Evolutionary conservation across 2,113 vertebrate genomes (phyloP).

Genomic region (Hydrolagus affinis): DNA sequence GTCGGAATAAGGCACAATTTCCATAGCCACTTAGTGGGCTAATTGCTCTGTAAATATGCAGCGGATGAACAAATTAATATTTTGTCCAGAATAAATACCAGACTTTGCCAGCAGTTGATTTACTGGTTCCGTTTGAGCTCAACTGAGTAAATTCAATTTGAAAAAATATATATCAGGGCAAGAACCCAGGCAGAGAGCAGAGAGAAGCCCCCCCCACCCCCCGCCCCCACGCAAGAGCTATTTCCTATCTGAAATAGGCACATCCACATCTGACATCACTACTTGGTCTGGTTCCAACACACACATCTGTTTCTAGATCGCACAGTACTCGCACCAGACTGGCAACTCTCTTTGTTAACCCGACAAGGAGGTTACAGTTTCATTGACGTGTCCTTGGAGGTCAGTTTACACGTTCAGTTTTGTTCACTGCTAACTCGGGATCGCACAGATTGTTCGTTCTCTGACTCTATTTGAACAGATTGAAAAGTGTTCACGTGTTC

Average conservation of each 20-base stretch:
- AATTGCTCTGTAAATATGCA: not conserved
- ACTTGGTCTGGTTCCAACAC: constrained; percentile 2
- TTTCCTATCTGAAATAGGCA: not conserved
- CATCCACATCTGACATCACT: constrained; percentile 14
- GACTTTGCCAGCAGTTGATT: not conserved
- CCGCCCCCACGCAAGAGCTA: not conserved
- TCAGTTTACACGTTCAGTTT: not conserved
- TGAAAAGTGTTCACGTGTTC: not conserved
- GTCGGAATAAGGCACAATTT: not conserved
- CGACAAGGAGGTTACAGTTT: not conserved
- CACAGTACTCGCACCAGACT: not conserved
- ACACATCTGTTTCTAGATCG: constrained; percentile 16
- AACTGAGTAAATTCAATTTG: no score
- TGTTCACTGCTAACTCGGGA: not conserved
- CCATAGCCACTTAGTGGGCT: no score
- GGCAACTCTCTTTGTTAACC: constrained; percentile 14
- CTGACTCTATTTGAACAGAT: not conserved
- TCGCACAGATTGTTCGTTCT: not conserved
- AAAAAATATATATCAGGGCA: not conserved
- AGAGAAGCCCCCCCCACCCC: no score
- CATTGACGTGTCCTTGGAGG: not conserved
- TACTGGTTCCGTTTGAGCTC: not conserved
- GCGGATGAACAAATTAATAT: not conserved
- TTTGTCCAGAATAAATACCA: not conserved
- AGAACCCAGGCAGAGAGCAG: not conserved